phyloP scores from a whole-genome alignment of 2,113 vertebrate genomes.

The Cephalopholis sonnerati region DNA sequence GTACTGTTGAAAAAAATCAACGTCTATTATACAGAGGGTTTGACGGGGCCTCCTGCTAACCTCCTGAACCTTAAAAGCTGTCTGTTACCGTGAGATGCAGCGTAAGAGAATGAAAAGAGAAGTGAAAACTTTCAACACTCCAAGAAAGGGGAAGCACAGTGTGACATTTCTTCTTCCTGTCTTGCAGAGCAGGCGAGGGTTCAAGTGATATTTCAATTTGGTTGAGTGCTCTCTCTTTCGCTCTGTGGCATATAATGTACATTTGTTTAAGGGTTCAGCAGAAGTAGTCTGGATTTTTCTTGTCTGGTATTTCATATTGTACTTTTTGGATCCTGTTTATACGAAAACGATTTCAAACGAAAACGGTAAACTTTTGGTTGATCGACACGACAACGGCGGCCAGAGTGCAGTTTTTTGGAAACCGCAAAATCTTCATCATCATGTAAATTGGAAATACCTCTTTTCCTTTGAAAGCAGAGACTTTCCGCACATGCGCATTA shows the following conservation, averaged over 20 bases:
- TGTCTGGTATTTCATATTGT: conserved; percentile 1
- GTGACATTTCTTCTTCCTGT: not conserved
- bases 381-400: too few relatives aligned
- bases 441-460: too few relatives aligned
- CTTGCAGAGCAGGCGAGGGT: not conserved
- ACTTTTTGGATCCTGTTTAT: not conserved
- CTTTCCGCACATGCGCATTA: too few relatives aligned
- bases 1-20: not conserved
- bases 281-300: not conserved
- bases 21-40: not conserved
- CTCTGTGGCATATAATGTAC: not conserved
- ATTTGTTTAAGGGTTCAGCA: not conserved
- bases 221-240: not conserved
- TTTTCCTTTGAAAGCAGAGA: too few relatives aligned
- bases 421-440: too few relatives aligned
- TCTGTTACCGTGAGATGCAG: not conserved
- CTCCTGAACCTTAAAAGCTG: not conserved
- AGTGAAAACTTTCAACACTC: conserved; percentile 9
- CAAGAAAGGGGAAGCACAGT: conserved; percentile 8
- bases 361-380: too few relatives aligned
- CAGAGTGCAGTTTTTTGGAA: too few relatives aligned
- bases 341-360: too few relatives aligned
- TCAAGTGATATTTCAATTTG: conserved; percentile 27
- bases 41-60: not conserved
- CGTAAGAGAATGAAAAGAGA: not conserved